phyloP scores from a whole-genome alignment of 2,113 vertebrate species.

The Pavo muticus region DNA sequence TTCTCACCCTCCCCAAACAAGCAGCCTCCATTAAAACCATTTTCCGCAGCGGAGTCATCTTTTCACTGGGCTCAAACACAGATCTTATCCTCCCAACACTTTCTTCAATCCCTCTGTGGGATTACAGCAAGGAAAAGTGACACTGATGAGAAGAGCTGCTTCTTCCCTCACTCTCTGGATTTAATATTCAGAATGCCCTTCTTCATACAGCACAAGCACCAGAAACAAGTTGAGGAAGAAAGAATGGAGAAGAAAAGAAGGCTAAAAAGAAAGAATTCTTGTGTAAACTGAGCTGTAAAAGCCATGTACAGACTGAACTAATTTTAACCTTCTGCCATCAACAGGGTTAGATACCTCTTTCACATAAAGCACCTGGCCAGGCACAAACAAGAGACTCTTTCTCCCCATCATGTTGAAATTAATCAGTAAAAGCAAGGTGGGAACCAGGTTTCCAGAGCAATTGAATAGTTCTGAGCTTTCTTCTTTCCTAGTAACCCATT shows the following conservation, averaged over 20 bases:
- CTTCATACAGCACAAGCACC: not conserved
- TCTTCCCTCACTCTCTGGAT: not conserved
- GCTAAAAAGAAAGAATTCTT: not conserved
- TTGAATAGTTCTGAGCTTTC: not conserved
- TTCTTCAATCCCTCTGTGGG: conserved; percentile 13
- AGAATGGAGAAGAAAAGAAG: not conserved
- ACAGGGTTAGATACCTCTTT: not conserved
- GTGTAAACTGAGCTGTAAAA: not conserved
- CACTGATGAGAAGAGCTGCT: conserved; percentile 17
- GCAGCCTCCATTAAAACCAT: conserved; percentile 11
- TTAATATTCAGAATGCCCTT: not conserved
- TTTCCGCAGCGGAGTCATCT: not conserved
- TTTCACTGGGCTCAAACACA: not conserved
- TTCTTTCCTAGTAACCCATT: not conserved
- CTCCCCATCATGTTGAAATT: conserved; percentile 38
- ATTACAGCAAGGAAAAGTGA: conserved; percentile 25
- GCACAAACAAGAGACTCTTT: conserved; percentile 35
- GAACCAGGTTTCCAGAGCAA: conserved; percentile 1
- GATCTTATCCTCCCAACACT: conserved; percentile 29
- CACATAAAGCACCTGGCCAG: not conserved
- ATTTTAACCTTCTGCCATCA: not conserved
- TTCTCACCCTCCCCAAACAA: not conserved
- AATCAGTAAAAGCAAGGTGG: conserved; percentile 45
- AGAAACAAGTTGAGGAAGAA: not conserved
- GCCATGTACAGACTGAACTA: not conserved